Evolutionary conservation across 2,113 vertebrate species (phyloP).

Genomic region (Lota lota): DNA sequence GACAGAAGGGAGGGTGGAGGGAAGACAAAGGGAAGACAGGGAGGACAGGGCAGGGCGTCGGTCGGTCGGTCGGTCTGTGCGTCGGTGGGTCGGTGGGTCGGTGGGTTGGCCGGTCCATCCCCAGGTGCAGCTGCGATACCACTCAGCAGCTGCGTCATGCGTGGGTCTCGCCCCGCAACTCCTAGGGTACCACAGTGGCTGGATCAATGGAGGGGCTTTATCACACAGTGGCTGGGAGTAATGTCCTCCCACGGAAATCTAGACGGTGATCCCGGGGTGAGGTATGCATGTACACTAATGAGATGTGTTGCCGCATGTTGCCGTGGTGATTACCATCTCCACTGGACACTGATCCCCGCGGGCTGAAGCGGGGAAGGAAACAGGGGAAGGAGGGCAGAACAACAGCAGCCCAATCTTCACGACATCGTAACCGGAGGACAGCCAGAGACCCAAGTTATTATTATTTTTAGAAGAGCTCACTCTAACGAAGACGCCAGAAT

Average conservation of each 20-base stretch:
- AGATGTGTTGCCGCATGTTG: constrained; percentile 61
- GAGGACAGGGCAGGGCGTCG: too few species aligned
- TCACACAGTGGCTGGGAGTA: constrained; percentile 57
- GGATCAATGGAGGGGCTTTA: constrained; percentile 57
- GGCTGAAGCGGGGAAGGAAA: constrained; percentile 35
- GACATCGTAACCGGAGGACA: too few species aligned
- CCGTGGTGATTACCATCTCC: constrained; percentile 58
- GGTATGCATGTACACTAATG: constrained; percentile 63
- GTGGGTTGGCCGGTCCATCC: too few species aligned
- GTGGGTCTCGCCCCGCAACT: too few species aligned
- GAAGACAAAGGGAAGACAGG: too few species aligned
- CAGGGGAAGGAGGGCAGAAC: constrained; percentile 27
- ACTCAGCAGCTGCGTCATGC: too few species aligned
- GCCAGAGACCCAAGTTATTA: too few species aligned
- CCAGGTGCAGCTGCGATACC: too few species aligned
- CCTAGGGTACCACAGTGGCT: background rate
- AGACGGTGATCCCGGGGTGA: constrained; percentile 57
- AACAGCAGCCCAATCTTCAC: constrained; percentile 10
- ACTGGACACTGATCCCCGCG: constrained; percentile 57
- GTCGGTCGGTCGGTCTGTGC: too few species aligned
- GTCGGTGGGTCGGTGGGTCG: too few species aligned
- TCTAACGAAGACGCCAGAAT: too few species aligned
- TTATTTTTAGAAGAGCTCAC: too few species aligned
- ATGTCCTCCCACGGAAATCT: constrained; percentile 49
- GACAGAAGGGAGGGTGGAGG: constrained; percentile 4